Base-by-base conservation (phyloP, 2,888 invertebrate genomes). In the Zelleria hepariella region DNA sequence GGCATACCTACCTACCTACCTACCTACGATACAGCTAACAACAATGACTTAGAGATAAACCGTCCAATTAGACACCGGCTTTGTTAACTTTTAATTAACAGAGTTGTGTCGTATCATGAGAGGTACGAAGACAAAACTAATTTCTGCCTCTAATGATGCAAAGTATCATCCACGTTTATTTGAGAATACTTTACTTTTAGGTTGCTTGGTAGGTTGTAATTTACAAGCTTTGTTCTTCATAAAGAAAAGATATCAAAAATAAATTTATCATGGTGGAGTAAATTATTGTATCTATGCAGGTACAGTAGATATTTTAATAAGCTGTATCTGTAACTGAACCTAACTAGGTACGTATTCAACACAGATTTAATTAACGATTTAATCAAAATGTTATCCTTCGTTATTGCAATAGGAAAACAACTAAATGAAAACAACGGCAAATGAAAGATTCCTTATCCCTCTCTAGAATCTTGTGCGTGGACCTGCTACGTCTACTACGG, bases 1-100 rank as follows among this genome's bases (percentile, higher is more conserved):
- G n/a, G 18, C 23, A 54, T 26, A 54, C 32, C 32, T 42, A 54
- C 61, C 62, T 65, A 59, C 23, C 24, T 26, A 54, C 32, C 32
- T 42, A 54, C 61, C 62, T 65, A 59, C 63, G 63, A 57, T 59
- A 62, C 63, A 57, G 57, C 58, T 54, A 62, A 54, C 49, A 23
- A 32, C 63, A 64, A 61, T 60, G 67, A 65, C 61, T 63, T 64
- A 66, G 65, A 73, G 68, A 72, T 72, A 75, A 73, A 74, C 72
- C 73, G 73, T 75, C 75, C 75, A 78, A 78, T 77, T 76, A 78
- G 72, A 72, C 66, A 66, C 64, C 59, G 68, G 71, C 75, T 75
- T 76, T 77, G 76, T 78, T 75, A 77, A 77, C 77, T 78, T 79
- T 77, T 78, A 78, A 78, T 76, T 78, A 77, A 77, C 73, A 67